Conservation (phyloP, 1,140 invertebrate genomes). For the Trypoxylus dichotomus region DNA sequence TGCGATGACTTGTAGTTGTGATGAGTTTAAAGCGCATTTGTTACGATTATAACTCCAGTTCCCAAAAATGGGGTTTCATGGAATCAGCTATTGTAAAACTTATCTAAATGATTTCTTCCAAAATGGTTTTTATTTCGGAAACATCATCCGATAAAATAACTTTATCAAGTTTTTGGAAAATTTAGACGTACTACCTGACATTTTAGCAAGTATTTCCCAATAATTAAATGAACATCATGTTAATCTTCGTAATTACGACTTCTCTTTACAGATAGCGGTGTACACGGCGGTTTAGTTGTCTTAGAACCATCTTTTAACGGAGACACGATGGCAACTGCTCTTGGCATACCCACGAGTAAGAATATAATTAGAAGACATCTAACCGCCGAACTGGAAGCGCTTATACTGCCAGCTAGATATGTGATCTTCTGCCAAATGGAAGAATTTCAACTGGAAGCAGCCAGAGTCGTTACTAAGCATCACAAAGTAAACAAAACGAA, state of each 20-base stretch:
- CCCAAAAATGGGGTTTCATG: too few relatives aligned
- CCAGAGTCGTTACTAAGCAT: constrained; percentile 54
- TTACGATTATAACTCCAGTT: too few relatives aligned
- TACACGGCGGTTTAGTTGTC: constrained; percentile 90
- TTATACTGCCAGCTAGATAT: constrained; percentile 90
- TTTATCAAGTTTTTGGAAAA: too few relatives aligned
- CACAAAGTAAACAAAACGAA: constrained; percentile 34
- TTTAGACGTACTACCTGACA: too few relatives aligned
- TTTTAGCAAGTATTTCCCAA: too few relatives aligned
- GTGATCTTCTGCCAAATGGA: constrained; percentile 77
- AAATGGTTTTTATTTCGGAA: too few relatives aligned
- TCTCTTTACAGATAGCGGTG: constrained; percentile 75
- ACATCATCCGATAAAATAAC: too few relatives aligned
- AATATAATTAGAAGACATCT: constrained; percentile 91
- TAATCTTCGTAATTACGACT: neutral
- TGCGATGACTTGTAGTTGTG: too few relatives aligned
- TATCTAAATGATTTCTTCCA: too few relatives aligned
- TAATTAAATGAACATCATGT: too few relatives aligned
- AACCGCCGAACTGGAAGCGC: constrained; percentile 83
- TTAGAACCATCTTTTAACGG: constrained; percentile 91
- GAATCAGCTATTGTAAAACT: too few relatives aligned
- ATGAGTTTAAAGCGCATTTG: too few relatives aligned
- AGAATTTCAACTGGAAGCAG: constrained; percentile 69
- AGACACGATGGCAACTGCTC: constrained; percentile 89
- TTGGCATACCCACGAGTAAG: constrained; percentile 90